A percentile compares a stretch with the other conserved stretches of the same genome.
These are phyloP conservation scores for Bujurquina vittata DNA, from an alignment of 2,113 vertebrate species.

Conservation along the genomic window DNA sequence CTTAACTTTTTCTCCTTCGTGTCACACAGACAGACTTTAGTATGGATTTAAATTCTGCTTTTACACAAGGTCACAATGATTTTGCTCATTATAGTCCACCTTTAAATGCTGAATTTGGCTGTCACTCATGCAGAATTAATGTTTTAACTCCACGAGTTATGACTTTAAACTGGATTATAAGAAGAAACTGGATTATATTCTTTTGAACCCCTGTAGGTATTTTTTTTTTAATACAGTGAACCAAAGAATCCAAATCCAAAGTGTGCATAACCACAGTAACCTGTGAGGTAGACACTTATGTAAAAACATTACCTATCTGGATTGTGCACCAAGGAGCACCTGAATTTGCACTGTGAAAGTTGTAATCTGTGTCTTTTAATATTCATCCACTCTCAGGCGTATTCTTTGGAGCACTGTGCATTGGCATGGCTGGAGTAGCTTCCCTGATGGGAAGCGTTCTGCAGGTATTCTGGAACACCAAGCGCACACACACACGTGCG, in stretches of 20 bases:
- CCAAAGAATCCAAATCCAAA: not conserved
- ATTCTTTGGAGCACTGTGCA: slow-evolving; percentile 89
- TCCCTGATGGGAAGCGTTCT: slow-evolving; percentile 89
- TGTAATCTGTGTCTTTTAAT: not conserved
- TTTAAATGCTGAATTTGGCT: not conserved
- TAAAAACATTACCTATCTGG: not conserved
- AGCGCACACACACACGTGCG: not conserved
- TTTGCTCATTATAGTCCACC: not conserved
- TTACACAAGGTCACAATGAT: not conserved
- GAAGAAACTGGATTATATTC: not conserved
- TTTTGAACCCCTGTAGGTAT: not conserved
- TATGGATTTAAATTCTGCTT: not conserved
- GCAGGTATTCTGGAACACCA: slow-evolving; percentile 81
- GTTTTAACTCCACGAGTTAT: not conserved
- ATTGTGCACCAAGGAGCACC: not conserved
- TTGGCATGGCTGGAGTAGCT: slow-evolving; percentile 93
- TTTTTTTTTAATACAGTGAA: not conserved
- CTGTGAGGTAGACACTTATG: not conserved
- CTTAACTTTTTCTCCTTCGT: not conserved
- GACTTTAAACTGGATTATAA: not conserved
- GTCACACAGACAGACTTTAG: not conserved
- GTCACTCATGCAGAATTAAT: not conserved
- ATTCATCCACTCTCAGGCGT: slow-evolving; percentile 80
- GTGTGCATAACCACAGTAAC: not conserved
- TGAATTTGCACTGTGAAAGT: not conserved